These are phyloP conservation scores for Dynastes hyllus DNA, from an alignment of 2,888 invertebrate genomes.

Conservation along the genomic window DNA sequence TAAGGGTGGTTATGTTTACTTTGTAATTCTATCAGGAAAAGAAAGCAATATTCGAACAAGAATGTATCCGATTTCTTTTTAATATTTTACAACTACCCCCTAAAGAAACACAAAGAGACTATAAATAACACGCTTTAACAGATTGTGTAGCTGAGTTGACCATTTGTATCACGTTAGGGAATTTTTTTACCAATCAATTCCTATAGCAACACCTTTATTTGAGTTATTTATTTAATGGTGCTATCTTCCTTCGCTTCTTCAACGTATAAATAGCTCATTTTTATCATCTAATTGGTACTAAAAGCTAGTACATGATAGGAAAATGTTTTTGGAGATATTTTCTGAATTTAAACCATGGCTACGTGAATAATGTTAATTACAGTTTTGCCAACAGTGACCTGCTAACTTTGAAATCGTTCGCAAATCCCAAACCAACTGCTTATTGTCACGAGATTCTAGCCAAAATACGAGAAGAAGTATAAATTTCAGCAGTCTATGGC, in stretches of 20 bases:
- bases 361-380: no score
- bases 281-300: no score
- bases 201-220: background rate
- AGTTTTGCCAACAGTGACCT: no score
- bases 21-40: constrained; percentile 31
- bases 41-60: constrained; percentile 34
- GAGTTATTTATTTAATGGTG: background rate
- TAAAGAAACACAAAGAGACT: constrained; percentile 27
- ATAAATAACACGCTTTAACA: constrained; percentile 26
- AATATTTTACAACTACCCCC: constrained; percentile 38
- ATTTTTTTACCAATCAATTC: background rate
- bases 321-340: no score
- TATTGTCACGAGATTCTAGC: no score
- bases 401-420: no score
- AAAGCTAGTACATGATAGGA: no score
- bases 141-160: constrained; percentile 18
- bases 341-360: no score
- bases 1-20: constrained; percentile 30
- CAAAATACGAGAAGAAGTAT: no score
- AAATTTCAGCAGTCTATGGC: no score
- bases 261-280: no score
- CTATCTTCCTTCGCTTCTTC: background rate
- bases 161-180: background rate
- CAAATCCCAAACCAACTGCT: no score
- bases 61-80: constrained; percentile 35